Percentiles rank a stretch among this genome's conserved stretches.
Evolutionary conservation across 2,797 vertebrate species (phyloP).

Genomic region (Rhyacichthys aspro): DNA sequence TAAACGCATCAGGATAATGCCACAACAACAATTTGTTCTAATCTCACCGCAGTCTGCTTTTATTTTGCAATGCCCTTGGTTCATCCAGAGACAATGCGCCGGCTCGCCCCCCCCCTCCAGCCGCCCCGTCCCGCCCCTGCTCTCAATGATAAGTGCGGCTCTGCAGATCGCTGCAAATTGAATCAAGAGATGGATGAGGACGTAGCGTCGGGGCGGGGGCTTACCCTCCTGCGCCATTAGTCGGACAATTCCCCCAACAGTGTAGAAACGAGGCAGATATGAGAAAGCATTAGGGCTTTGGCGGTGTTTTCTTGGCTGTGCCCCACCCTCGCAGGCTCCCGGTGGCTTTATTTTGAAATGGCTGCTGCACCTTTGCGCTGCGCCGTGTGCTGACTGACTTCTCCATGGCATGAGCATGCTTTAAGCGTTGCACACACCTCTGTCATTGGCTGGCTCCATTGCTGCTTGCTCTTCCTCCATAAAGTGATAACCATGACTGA

Average conservation of each 20-base stretch:
- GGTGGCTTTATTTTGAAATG: constrained; percentile 41
- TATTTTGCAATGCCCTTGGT: constrained; percentile 70
- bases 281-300: constrained; percentile 7
- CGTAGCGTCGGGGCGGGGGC: constrained; percentile 42
- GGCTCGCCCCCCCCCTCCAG: constrained; percentile 25
- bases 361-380: constrained; percentile 57
- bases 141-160: constrained; percentile 68
- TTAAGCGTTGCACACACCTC: constrained; percentile 43
- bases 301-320: constrained; percentile 36
- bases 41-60: constrained; percentile 59
- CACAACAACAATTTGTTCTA: constrained; percentile 62
- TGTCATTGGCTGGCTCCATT: constrained; percentile 67
- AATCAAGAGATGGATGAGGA: constrained; percentile 70
- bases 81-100: constrained; percentile 64
- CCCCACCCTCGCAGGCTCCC: constrained; percentile 31
- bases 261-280: constrained; percentile 9
- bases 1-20: constrained; percentile 52
- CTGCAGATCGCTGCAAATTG: constrained; percentile 77
- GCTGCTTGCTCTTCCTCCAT: constrained; percentile 60
- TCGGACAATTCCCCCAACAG: constrained; percentile 29
- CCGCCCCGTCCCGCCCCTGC: constrained; percentile 10
- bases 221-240: constrained; percentile 33
- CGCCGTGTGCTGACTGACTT: constrained; percentile 53
- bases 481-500: constrained; percentile 14
- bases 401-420: constrained; percentile 67